Conservation (phyloP, 2,113 vertebrate species). For the Cygnus buccinator region DNA sequence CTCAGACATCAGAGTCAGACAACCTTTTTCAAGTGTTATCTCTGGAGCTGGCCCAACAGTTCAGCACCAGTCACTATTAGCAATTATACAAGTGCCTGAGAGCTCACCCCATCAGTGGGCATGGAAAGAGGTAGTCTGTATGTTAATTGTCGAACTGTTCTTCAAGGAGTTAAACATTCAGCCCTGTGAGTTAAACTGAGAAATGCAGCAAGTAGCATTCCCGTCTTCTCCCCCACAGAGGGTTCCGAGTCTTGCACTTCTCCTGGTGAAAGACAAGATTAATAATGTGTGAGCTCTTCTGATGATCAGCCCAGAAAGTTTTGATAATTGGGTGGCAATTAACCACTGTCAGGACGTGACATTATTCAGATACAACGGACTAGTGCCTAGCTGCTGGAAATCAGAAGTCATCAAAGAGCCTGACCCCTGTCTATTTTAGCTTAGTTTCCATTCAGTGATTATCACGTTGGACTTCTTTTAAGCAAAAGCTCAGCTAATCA, state of each 20-base stretch:
- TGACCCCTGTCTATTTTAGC: not conserved
- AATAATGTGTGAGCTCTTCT: not conserved
- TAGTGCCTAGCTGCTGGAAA: not conserved
- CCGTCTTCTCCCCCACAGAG: not conserved
- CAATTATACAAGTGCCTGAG: not conserved
- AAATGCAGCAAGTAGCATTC: not conserved
- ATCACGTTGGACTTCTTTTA: not conserved
- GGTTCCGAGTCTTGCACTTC: not conserved
- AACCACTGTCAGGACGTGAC: not conserved
- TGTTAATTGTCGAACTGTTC: not conserved
- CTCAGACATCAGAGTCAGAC: not conserved
- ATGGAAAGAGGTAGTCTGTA: not conserved
- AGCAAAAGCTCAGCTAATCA: not conserved
- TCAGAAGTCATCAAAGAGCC: fast-evolving
- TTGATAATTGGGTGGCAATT: not conserved
- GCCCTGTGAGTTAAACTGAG: not conserved
- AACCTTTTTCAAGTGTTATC: not conserved
- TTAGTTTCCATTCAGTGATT: not conserved
- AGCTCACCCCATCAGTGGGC: not conserved
- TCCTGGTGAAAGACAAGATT: not conserved
- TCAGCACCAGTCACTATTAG: not conserved
- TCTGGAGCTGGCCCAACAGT: not conserved
- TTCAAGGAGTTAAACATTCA: not conserved
- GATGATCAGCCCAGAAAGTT: not conserved
- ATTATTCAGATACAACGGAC: not conserved